A percentile compares a stretch with the other conserved stretches of the same genome.
These are phyloP conservation scores for Bursaphelenchus mucronatus DNA, from an alignment of 1,140 invertebrate genomes.

Conservation along the genomic window DNA sequence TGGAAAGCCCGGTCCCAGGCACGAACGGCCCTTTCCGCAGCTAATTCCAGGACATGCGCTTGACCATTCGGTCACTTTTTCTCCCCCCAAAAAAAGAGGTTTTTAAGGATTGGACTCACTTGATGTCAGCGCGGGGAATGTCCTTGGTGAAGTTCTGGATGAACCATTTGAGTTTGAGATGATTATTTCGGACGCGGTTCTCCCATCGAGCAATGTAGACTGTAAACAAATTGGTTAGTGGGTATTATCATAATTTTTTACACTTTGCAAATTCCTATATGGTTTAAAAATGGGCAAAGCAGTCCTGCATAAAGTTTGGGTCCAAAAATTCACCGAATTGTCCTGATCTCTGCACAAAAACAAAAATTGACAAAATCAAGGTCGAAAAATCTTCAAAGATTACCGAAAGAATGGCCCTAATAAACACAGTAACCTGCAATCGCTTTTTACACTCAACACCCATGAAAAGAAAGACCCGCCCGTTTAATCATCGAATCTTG, in stretches of 20 bases:
- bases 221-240: constrained; percentile 31
- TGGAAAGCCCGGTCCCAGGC: neutral
- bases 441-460: neutral
- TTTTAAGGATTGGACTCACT: constrained; percentile 31
- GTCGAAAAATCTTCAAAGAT: neutral
- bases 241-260: constrained; percentile 15
- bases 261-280: neutral
- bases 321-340: neutral
- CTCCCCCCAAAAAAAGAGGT: neutral
- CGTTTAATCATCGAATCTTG: constrained; percentile 14
- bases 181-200: constrained; percentile 47
- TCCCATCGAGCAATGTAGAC: constrained; percentile 53
- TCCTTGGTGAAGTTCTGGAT: constrained; percentile 48
- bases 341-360: neutral
- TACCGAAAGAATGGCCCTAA: too few relatives aligned
- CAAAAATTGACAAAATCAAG: neutral
- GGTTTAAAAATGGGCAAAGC: neutral
- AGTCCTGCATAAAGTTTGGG: neutral
- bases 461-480: neutral
- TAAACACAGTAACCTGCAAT: neutral
- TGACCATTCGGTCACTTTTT: neutral
- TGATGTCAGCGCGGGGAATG: constrained; percentile 40
- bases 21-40: neutral
- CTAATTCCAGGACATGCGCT: constrained; percentile 1
- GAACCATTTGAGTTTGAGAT: constrained; percentile 44